Evolutionary conservation across 2,113 vertebrate species (phyloP).

Genomic region (Amblyornis subalaris): DNA sequence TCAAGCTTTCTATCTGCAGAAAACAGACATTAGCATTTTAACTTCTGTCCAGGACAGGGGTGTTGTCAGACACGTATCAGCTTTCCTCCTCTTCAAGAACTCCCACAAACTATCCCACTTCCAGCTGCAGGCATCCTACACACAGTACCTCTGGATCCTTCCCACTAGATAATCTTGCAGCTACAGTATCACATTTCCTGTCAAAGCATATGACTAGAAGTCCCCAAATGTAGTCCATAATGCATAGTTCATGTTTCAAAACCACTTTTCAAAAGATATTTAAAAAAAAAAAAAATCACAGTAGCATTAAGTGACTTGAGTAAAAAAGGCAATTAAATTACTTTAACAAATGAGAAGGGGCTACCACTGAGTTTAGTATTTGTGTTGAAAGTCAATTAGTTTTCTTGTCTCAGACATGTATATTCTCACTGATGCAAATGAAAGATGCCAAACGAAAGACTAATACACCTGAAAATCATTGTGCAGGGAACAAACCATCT

Average conservation of each 20-base stretch:
- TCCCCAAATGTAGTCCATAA: background rate
- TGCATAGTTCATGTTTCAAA: background rate
- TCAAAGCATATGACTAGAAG: background rate
- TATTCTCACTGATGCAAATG: background rate
- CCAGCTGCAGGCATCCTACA: background rate
- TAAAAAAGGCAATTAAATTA: background rate
- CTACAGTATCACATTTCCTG: background rate
- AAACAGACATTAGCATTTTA: background rate
- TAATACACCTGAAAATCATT: background rate
- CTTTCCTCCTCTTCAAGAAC: background rate
- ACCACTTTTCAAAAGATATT: background rate
- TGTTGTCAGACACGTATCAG: background rate
- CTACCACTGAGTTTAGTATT: background rate
- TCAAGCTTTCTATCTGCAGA: background rate
- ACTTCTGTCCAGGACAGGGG: background rate
- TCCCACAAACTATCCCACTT: background rate
- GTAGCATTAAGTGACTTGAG: background rate
- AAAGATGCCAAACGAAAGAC: background rate
- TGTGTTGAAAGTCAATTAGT: background rate
- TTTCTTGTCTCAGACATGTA: background rate
- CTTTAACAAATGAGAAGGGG: background rate
- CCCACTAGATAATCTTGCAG: background rate
- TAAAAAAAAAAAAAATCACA: background rate
- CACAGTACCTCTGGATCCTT: background rate
- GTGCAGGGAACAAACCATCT: background rate